Conservation (phyloP, 2,888 invertebrate genomes). For the Microplitis deprimator region DNA sequence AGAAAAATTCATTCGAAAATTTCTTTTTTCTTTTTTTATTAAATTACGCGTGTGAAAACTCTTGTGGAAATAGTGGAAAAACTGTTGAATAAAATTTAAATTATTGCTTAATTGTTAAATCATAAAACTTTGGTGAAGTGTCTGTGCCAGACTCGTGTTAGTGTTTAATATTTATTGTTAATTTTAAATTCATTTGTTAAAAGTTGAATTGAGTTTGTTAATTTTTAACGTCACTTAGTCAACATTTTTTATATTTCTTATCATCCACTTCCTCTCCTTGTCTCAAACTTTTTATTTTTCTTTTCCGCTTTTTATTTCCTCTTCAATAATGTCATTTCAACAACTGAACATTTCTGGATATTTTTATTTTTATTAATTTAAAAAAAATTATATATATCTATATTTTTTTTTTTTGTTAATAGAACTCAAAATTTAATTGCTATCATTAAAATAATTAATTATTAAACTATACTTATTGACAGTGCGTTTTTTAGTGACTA, state of each 20-base stretch:
- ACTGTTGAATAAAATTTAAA: too few relatives aligned
- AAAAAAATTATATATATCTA: too few relatives aligned
- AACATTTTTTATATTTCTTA: background rate
- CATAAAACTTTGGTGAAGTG: background rate
- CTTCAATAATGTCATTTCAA: background rate
- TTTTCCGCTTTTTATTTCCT: background rate
- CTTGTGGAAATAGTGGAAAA: background rate
- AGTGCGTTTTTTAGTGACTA: background rate
- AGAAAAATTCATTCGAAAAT: too few relatives aligned
- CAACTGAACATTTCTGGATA: background rate
- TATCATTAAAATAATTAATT: too few relatives aligned
- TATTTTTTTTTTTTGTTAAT: too few relatives aligned
- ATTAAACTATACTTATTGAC: background rate
- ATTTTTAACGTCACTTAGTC: background rate
- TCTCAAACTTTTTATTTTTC: background rate
- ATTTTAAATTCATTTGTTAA: background rate
- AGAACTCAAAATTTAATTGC: too few relatives aligned
- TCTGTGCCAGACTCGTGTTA: background rate
- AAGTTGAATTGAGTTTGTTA: background rate
- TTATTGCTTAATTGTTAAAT: background rate
- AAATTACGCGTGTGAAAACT: background rate
- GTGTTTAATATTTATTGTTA: background rate
- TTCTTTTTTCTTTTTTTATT: background rate
- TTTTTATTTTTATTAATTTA: too few relatives aligned
- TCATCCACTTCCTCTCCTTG: background rate